Evolutionary conservation across 2,888 invertebrate species (phyloP).

Genomic region (Eupeodes luniger): DNA sequence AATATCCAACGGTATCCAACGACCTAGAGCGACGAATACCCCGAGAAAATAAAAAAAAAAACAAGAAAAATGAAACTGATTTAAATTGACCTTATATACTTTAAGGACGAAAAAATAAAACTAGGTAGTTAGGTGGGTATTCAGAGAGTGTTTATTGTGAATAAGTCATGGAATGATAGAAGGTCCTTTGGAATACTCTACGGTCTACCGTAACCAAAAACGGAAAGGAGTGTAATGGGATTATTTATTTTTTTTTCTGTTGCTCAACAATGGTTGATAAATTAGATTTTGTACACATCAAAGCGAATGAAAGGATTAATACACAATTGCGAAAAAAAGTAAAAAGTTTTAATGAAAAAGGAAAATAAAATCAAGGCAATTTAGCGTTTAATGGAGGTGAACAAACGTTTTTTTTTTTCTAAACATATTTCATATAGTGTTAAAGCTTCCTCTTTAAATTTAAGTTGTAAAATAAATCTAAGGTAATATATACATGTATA

Average conservation of each 20-base stretch:
- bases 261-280: conserved; percentile 60
- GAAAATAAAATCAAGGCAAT: conserved; percentile 48
- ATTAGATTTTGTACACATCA: conserved; percentile 61
- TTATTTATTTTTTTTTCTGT: conserved; percentile 32
- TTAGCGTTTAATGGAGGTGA: conserved; percentile 65
- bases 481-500: too few relatives aligned
- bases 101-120: conserved; percentile 21
- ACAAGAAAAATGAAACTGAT: conserved; percentile 53
- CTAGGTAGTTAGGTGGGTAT: not conserved
- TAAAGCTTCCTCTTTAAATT: conserved; percentile 4
- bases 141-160: conserved; percentile 55
- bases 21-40: conserved; percentile 24
- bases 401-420: conserved; percentile 36
- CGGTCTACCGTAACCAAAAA: conserved; percentile 2
- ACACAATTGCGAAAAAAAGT: conserved; percentile 45
- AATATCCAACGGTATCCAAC: conserved; percentile 2
- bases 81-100: conserved; percentile 57
- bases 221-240: conserved; percentile 61
- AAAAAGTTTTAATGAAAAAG: conserved; percentile 37
- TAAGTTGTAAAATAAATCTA: too few relatives aligned
- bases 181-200: not conserved
- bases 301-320: conserved; percentile 54
- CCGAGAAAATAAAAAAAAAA: conserved; percentile 7
- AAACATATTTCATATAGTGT: conserved; percentile 7
- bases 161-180: conserved; percentile 38